A percentile compares a stretch with the other conserved stretches of the same genome.
phyloP scores from a whole-genome alignment of 2,888 invertebrate genomes.

The Microctonus aethiopoides region DNA sequence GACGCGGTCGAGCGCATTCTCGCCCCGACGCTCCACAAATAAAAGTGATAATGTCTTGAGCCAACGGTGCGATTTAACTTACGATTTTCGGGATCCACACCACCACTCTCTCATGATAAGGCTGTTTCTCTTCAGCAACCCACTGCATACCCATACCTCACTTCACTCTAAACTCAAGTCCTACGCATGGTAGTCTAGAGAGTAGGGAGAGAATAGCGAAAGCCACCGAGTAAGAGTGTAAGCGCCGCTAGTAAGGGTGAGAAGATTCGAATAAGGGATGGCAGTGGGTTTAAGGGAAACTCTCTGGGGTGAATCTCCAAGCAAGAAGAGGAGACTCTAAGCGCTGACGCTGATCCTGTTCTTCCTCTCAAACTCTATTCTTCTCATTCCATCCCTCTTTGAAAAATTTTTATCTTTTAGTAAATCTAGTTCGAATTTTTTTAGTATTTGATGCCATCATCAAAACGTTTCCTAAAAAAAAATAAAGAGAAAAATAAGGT shows the following conservation, averaged over 20 bases:
- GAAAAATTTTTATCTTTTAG: constrained; percentile 56
- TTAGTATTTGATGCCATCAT: background rate
- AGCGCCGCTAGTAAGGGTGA: constrained; percentile 32
- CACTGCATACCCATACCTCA: background rate
- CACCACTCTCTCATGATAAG: constrained; percentile 41
- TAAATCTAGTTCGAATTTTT: constrained; percentile 65
- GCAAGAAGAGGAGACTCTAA: constrained; percentile 56
- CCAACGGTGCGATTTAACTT: constrained; percentile 70
- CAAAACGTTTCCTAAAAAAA: background rate
- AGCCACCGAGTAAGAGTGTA: constrained; percentile 21
- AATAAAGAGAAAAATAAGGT: no score
- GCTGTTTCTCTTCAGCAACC: constrained; percentile 18
- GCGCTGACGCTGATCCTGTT: constrained; percentile 62
- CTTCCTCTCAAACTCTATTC: constrained; percentile 48
- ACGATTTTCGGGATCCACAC: constrained; percentile 55
- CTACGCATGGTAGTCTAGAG: constrained; percentile 20
- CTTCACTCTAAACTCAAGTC: constrained; percentile 19
- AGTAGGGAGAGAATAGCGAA: constrained; percentile 28
- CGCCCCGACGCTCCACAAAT: constrained; percentile 61
- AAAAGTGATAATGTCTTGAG: constrained; percentile 79
- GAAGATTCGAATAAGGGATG: constrained; percentile 39
- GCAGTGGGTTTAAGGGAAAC: constrained; percentile 61
- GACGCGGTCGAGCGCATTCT: constrained; percentile 28
- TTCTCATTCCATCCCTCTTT: constrained; percentile 53
- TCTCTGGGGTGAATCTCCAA: constrained; percentile 52